Percentiles rank a stretch among this genome's conserved stretches.
Evolutionary conservation across 2,888 invertebrate genomes (phyloP).

Genomic region (Scotopteryx bipunctaria): DNA sequence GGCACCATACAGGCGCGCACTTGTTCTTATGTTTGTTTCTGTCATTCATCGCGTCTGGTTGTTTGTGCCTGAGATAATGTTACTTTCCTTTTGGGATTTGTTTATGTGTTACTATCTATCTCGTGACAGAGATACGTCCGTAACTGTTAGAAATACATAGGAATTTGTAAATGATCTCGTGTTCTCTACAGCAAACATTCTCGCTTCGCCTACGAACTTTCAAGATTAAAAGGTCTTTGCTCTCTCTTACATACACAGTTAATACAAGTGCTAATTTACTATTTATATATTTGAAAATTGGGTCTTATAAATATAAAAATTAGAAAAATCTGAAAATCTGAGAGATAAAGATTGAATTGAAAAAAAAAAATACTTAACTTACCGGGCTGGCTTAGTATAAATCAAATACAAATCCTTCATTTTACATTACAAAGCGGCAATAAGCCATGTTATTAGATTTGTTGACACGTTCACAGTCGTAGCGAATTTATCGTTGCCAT

Average conservation of each 20-base stretch:
- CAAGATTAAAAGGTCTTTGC: constrained; percentile 6
- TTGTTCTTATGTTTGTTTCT: constrained; percentile 80
- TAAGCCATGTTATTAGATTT: constrained; percentile 67
- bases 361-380: background rate
- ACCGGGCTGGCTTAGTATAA: constrained; percentile 5
- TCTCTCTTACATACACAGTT: constrained; percentile 5
- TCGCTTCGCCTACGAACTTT: background rate
- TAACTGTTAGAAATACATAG: constrained; percentile 16
- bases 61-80: constrained; percentile 49
- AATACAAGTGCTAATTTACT: background rate
- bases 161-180: constrained; percentile 11
- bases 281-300: background rate
- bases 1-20: constrained; percentile 58
- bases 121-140: constrained; percentile 38
- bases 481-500: constrained; percentile 64
- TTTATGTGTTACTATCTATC: constrained; percentile 45
- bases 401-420: constrained; percentile 28
- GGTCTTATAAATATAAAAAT: background rate
- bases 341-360: too few species aligned
- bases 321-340: constrained; percentile 1
- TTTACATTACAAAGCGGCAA: constrained; percentile 34
- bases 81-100: constrained; percentile 56
- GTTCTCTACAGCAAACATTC: background rate
- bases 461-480: constrained; percentile 66
- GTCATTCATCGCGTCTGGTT: constrained; percentile 70